phyloP scores from a whole-genome alignment of 2,797 vertebrate species.

The Malacoraja senta region DNA sequence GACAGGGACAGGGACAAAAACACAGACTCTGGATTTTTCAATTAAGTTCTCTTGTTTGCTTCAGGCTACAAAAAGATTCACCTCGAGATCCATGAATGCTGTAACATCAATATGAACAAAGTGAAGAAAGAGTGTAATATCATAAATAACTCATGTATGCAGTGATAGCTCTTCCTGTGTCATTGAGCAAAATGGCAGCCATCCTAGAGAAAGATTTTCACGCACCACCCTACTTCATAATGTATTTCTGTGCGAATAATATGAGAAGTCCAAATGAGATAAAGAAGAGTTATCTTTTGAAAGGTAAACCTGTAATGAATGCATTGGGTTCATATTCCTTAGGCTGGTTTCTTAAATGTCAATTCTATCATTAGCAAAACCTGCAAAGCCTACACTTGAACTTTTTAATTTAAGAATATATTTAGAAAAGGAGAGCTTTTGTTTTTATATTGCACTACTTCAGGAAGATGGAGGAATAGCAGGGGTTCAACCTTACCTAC shows the following conservation, averaged over 20 bases:
- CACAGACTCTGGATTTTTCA: not conserved
- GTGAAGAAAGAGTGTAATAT: not conserved
- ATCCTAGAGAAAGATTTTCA: not conserved
- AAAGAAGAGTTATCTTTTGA: not conserved
- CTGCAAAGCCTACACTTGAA: not conserved
- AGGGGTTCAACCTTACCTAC: not conserved
- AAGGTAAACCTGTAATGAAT: not conserved
- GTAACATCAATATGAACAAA: not conserved
- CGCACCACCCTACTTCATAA: not conserved
- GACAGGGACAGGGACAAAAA: not conserved
- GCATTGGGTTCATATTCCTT: not conserved
- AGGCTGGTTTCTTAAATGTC: not conserved
- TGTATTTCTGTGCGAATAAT: not conserved
- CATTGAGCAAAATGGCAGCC: not conserved
- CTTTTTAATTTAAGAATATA: not conserved
- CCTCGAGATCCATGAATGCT: not conserved
- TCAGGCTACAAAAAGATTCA: not conserved
- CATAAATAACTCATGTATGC: not conserved
- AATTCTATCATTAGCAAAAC: not conserved
- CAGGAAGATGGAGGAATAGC: not conserved
- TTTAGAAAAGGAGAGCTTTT: not conserved
- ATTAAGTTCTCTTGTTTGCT: not conserved
- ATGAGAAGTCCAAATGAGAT: not conserved
- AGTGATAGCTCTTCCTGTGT: not conserved
- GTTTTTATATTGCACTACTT: not conserved